phyloP scores from a whole-genome alignment of 2,113 vertebrate genomes.

The Phaethornis superciliosus region DNA sequence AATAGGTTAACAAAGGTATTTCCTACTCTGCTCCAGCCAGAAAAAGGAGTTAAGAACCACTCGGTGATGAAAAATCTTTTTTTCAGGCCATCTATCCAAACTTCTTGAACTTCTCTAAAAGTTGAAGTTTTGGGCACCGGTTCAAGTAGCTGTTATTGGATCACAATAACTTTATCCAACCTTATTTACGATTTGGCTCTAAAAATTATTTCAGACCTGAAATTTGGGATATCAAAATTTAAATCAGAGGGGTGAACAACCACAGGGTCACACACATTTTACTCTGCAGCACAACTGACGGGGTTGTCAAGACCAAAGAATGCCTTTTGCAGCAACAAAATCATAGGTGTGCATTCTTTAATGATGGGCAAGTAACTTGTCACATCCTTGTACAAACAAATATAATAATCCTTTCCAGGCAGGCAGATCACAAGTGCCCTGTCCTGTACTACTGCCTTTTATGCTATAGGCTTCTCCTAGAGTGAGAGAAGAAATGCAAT shows the following conservation, averaged over 20 bases:
- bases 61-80: not conserved
- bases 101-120: constrained; percentile 13
- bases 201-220: not conserved
- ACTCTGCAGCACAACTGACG: not conserved
- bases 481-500: not conserved
- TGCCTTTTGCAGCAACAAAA: not conserved
- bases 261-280: not conserved
- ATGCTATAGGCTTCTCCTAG: not conserved
- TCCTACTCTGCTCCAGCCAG: constrained; percentile 1
- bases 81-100: constrained; percentile 9
- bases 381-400: not conserved
- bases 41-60: not conserved
- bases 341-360: not conserved
- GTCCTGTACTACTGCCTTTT: not conserved
- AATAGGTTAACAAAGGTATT: constrained; percentile 20
- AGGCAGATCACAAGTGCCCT: not conserved
- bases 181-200: not conserved
- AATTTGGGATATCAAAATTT: not conserved
- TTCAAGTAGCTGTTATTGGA: constrained; percentile 34
- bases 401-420: not conserved
- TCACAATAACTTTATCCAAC: constrained; percentile 23
- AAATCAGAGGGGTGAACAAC: not conserved
- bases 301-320: not conserved
- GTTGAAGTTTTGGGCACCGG: not conserved
- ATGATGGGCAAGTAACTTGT: not conserved